Evolutionary conservation across 2,888 invertebrate species (phyloP), one percentile per base, ranked within the genome.

Genomic region (Sminthurinus aureus): DNA sequence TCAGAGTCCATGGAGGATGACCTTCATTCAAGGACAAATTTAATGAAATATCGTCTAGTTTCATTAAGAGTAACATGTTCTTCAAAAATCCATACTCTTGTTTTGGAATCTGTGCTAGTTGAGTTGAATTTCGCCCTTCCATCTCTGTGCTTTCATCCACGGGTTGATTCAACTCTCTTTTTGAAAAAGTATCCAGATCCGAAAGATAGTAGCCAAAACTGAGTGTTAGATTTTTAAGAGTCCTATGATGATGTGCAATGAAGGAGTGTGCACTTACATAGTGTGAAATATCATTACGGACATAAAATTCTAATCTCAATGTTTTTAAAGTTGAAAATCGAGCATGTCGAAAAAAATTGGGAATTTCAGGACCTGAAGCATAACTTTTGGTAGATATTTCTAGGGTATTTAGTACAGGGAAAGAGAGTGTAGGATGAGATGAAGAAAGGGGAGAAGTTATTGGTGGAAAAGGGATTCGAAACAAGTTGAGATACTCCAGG

Each of bases 271-370:
- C 82, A 71, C 71, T 24, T 50, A 82, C 12, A 51, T 82, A 82
- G 13, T 38, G 20, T 8, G 20, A 6, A 22, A 82, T 66, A 69
- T 82, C 77, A 67, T 82, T 77, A 20, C 82, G 18, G 0, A 50
- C 51, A 67, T 51, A 82, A 50, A 82, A 82, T 80, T 88, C 88
- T n/a, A 88, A 51, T 79, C 85, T 85, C 0, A 88, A 82, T 12
- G 24, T 58, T 58, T 85, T 81, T 58, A 88, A 26, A 2, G 20
- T 50, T 0, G 88, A 87, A 22, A 88, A 84, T 18, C 83, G 83
- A 20, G 52, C 69, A 22, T 82, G 58, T 24, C 86, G 20, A 15
- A 82, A 75, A 24, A 66, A 76, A 50, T 66, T 75, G 18, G 38
- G 12, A 6, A 51, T 11, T 50, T 26, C 22, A 18, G 58, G 2